Conservation (phyloP, 92 coral and sea anemone genomes). For the Umimayanthus kanabou region DNA sequence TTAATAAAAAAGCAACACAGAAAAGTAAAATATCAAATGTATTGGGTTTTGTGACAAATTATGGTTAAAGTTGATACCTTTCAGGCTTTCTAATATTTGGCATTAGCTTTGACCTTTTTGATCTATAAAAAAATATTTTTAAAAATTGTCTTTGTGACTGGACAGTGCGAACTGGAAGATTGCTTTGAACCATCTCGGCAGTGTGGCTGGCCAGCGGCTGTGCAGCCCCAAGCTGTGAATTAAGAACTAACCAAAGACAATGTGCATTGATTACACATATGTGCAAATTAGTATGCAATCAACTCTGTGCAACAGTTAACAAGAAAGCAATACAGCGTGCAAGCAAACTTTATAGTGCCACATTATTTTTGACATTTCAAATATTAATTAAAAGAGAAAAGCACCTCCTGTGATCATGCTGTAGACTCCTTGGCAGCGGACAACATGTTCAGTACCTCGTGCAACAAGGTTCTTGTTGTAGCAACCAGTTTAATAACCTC, state of each 20-base stretch:
- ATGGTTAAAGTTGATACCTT: no score
- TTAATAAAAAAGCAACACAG: no score
- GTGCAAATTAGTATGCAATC: slow-evolving; percentile 29
- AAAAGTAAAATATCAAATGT: no score
- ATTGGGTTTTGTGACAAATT: no score
- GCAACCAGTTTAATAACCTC: no score
- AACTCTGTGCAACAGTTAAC: slow-evolving; percentile 25
- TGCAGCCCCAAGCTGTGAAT: slow-evolving; percentile 4
- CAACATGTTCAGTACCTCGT: background rate
- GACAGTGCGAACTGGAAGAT: background rate
- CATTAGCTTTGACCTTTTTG: no score
- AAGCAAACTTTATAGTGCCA: slow-evolving; percentile 20
- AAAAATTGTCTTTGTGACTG: background rate
- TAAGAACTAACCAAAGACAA: background rate
- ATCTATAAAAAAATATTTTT: background rate
- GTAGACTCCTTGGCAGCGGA: background rate
- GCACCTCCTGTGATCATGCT: no score
- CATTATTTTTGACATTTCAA: background rate
- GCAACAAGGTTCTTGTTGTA: background rate
- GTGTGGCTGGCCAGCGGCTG: background rate
- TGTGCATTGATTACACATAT: slow-evolving; percentile 1
- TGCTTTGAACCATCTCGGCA: background rate
- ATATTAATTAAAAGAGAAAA: background rate
- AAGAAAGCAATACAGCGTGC: slow-evolving; percentile 25
- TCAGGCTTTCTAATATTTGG: no score